Conservation (phyloP, 2,113 vertebrate genomes). For the Triplophysa siluroides region DNA sequence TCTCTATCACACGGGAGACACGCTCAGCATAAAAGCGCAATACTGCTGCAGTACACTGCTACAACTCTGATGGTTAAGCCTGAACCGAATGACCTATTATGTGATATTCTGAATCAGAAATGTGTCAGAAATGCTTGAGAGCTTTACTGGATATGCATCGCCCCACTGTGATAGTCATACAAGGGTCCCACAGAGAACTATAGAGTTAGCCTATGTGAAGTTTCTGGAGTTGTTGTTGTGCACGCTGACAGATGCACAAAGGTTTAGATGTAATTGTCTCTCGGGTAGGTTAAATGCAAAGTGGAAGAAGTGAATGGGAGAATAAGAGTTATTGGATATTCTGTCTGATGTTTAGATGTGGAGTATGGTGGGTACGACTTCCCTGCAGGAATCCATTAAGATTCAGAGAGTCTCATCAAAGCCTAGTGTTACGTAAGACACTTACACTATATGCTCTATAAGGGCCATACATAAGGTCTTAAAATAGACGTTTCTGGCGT, state of each 20-base stretch:
- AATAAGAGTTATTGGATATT: conserved; percentile 69
- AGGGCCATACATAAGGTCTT: not conserved
- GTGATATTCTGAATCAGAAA: not conserved
- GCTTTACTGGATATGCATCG: not conserved
- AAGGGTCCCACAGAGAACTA: not conserved
- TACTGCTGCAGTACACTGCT: conserved; percentile 1
- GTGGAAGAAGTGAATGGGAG: conserved; percentile 24
- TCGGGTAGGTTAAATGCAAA: conserved; percentile 34
- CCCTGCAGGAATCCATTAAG: conserved; percentile 72
- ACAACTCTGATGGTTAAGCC: not conserved
- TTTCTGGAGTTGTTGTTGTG: not conserved
- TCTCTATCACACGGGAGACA: conserved; percentile 3
- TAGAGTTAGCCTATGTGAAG: not conserved
- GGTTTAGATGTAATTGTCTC: conserved; percentile 45
- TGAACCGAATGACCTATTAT: conserved; percentile 18
- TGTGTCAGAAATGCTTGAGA: too few relatives aligned
- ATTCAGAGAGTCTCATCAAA: conserved; percentile 68
- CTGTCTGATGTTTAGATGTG: conserved; percentile 71
- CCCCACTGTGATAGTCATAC: conserved; percentile 8
- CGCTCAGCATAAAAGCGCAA: not conserved
- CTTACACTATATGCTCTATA: conserved; percentile 15
- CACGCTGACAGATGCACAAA: conserved; percentile 39
- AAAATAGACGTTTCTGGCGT: not conserved
- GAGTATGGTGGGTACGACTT: conserved; percentile 67
- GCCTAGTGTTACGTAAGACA: conserved; percentile 60